These are phyloP conservation scores for Styela clava DNA, from an alignment of 23 tunicate species.

Conservation along the genomic window DNA sequence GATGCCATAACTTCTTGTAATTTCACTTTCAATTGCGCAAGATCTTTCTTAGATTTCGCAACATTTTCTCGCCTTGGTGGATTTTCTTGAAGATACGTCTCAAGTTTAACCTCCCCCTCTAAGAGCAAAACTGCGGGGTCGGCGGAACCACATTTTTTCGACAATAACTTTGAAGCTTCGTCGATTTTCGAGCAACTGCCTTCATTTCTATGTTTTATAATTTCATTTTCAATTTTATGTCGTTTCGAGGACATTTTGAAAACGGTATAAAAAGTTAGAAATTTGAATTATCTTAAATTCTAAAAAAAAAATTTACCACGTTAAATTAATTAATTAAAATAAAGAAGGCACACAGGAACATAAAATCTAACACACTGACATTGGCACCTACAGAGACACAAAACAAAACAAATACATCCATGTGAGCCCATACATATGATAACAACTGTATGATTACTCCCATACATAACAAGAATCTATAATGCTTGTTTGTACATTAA, in stretches of 20 bases:
- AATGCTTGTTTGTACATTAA: too few relatives aligned
- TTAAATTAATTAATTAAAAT: too few relatives aligned
- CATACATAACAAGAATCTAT: too few relatives aligned
- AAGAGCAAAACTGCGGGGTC: constrained; percentile 39
- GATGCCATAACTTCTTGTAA: background rate
- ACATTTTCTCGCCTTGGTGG: constrained; percentile 43
- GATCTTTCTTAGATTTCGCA: constrained; percentile 14
- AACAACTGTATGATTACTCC: too few relatives aligned
- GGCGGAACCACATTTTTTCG: constrained; percentile 34
- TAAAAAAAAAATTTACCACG: background rate
- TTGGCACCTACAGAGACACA: background rate
- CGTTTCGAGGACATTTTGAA: constrained; percentile 26
- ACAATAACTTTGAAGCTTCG: constrained; percentile 6
- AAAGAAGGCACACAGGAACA: background rate
- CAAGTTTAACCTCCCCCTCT: constrained; percentile 39
- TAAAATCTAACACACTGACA: background rate
- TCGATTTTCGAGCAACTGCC: constrained; percentile 29
- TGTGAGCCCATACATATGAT: too few relatives aligned
- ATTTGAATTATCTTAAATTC: background rate
- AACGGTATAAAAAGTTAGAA: background rate
- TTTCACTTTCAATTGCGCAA: constrained; percentile 21
- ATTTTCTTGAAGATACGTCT: constrained; percentile 35
- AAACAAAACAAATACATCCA: background rate
- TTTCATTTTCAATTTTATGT: constrained; percentile 52
- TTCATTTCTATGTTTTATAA: constrained; percentile 37